Evolutionary conservation across 2,888 invertebrate species (phyloP), one percentile per base, ranked within the genome.

Genomic region (Sinelater perroti): DNA sequence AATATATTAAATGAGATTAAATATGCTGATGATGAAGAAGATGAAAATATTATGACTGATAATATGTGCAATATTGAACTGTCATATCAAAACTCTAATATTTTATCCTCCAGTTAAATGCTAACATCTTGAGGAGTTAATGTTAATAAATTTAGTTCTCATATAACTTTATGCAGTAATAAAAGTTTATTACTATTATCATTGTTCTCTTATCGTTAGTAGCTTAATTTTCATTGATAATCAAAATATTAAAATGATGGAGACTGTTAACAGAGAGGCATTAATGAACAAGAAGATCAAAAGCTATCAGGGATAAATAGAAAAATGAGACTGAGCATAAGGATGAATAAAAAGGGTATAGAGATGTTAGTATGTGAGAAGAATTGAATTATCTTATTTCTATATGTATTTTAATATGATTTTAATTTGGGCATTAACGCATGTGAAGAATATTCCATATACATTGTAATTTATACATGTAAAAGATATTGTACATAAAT

Each of bases 1-100:
- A 80, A 83, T 40, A 83, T 84, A 65, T 78, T 86, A 50, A 83
- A 83, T 47, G 88, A 88, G 65, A 85, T 90, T 40, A 86, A 83
- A 69, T 90, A 86, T 72, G 90, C 86, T 4, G 90, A 90, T 68
- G 89, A 89, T 24, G 85, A 84, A 64, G 85, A 84, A 64, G 86
- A 85, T 1, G 85, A 85, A 1, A 77, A 45, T 24, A 42, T 35
- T 17, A 51, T 31, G 52, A 68, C 63, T 60, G 74, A 70, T 60
- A 71, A 67, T 49, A 68, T 72, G 72, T 76, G 77, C 75, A 76
- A 76, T 74, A 75, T 70, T 66, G 71, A 74, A 66, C 61, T 67
- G 66, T 65, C 75, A 76, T 77, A 76, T 76, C 76, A 76, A 63
- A 74, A 76, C 69, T 72, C 73, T 38, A 77, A 76, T 72, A 70